phyloP scores from a whole-genome alignment of 2,797 vertebrate species.

The Clarias platycephalus region DNA sequence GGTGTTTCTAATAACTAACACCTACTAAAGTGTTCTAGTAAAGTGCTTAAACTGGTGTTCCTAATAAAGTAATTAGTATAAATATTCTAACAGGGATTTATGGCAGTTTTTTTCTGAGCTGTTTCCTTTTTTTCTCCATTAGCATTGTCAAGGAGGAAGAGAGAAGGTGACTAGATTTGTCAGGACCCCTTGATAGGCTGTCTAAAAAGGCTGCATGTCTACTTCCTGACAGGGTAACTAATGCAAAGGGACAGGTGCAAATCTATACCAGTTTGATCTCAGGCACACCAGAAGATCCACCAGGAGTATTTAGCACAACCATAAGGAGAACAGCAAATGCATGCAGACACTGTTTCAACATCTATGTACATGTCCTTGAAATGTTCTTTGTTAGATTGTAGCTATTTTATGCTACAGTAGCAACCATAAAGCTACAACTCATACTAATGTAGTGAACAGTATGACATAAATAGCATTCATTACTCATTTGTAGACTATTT shows the following conservation, averaged over 20 bases:
- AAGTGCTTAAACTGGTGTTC: not conserved
- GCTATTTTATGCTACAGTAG: not conserved
- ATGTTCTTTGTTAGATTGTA: not conserved
- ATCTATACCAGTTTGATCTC: not conserved
- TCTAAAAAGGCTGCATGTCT: conserved; percentile 4
- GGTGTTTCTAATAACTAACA: too few relatives aligned
- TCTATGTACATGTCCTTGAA: not conserved
- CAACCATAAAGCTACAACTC: not conserved
- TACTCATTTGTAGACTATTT: not conserved
- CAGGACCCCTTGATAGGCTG: not conserved
- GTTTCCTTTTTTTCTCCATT: not conserved
- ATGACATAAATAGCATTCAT: not conserved
- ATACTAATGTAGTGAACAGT: not conserved
- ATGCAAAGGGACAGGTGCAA: conserved; percentile 7
- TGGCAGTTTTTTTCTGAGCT: not conserved
- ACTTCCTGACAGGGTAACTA: not conserved
- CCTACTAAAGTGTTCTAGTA: not conserved
- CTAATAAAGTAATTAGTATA: too few relatives aligned
- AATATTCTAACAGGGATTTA: not conserved
- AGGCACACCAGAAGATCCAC: not conserved
- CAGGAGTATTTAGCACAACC: not conserved
- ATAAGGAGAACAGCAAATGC: not conserved
- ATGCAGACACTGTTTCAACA: not conserved
- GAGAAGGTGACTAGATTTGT: not conserved
- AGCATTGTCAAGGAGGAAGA: not conserved